Conservation (phyloP, 1,140 invertebrate species). For the Odontomachus brunneus region DNA sequence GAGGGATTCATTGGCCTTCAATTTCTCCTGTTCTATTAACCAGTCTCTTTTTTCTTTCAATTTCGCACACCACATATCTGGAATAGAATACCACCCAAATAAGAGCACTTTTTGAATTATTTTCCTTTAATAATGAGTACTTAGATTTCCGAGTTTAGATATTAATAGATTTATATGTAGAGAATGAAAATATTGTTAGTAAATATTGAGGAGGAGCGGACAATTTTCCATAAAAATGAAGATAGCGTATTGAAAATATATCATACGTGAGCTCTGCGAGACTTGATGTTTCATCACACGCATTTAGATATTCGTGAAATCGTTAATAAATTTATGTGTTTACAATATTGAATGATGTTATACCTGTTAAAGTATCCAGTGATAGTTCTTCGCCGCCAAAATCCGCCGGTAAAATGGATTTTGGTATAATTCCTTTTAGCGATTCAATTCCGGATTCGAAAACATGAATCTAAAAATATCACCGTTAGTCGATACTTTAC, state of each 20-base stretch:
- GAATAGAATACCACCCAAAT: not conserved
- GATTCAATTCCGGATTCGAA: not conserved
- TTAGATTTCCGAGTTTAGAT: no score
- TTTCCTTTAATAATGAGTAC: no score
- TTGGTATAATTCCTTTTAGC: not conserved
- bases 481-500: not conserved
- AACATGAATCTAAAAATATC: not conserved
- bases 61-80: conserved; percentile 8
- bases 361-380: not conserved
- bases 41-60: not conserved
- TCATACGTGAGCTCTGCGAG: no score
- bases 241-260: no score
- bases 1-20: not conserved
- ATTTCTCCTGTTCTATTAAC: not conserved
- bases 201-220: no score
- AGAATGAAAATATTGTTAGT: no score
- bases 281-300: not conserved
- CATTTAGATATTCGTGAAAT: not conserved
- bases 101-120: no score
- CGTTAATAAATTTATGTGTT: no score
- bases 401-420: not conserved
- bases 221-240: no score
- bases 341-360: not conserved
- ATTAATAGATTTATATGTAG: no score
- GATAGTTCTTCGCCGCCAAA: not conserved